These are phyloP conservation scores for Sebastes diploproa DNA, from an alignment of 2,797 vertebrate species.

Conservation along the genomic window DNA sequence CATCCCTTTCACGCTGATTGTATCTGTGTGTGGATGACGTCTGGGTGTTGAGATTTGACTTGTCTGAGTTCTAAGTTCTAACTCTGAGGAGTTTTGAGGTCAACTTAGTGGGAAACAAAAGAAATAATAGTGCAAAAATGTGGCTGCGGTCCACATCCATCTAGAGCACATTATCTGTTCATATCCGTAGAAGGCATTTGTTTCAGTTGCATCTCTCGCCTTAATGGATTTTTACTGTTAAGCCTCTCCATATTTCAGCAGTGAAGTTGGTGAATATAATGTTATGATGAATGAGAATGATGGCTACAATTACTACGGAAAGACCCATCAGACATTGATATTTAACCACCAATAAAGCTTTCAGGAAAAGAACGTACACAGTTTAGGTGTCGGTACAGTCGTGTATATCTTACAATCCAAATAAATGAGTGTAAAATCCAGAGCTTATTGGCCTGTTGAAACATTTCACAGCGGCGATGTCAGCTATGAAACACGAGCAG, in stretches of 20 bases:
- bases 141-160: not conserved
- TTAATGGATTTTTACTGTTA: not conserved
- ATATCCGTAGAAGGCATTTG: not conserved
- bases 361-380: not conserved
- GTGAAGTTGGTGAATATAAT: not conserved
- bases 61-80: not conserved
- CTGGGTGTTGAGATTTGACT: too few relatives aligned
- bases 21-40: too few relatives aligned
- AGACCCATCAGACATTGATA: not conserved
- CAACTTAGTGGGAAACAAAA: not conserved
- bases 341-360: not conserved
- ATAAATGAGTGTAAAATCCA: not conserved
- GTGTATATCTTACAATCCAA: not conserved
- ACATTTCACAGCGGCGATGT: not conserved
- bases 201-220: not conserved
- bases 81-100: not conserved
- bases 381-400: not conserved
- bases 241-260: not conserved
- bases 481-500: not conserved
- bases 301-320: not conserved
- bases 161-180: not conserved
- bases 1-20: too few relatives aligned
- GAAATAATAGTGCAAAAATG: not conserved
- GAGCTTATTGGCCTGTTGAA: not conserved
- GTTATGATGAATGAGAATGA: not conserved